Evolutionary conservation across 2,888 invertebrate species (phyloP), one percentile per base, ranked within the genome.

Genomic region (Papilio elwesi): DNA sequence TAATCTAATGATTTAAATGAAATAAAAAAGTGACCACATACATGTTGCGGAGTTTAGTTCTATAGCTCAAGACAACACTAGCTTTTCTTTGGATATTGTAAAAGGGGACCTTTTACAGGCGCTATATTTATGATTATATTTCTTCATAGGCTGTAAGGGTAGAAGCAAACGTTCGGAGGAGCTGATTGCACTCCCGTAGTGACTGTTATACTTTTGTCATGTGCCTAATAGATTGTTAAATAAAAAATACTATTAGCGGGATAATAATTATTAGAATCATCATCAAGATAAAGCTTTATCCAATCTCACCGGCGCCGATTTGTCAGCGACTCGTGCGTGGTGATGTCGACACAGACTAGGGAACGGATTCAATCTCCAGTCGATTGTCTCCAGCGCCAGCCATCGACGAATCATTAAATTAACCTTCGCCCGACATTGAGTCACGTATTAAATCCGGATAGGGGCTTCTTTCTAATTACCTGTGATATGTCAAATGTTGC

Each of bases 401-500:
- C 77, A 78, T 78, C 80, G 80, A 74, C 81, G 76, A 87, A 84
- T 87, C 87, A 87, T 87, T 87, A 86, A 82, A 86, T 83, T 85
- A 84, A 85, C 43, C 81, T 84, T 80, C 74, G 78, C 76, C 78
- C 79, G 83, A 86, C 84, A 91, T 91, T 87, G 86, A 92, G 87
- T 92, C 92, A 92, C 92, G 92, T 92, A 89, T 87, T 85, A 82
- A 85, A 88, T 87, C 87, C 79, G 83, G 83, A 87, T 85, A 86
- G 26, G 53, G 82, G 83, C 86, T 84, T 91, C 90, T 90, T 91
- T 91, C 87, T 92, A 92, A 92, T 91, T 90, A 91, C 89, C 86
- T 83, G 85, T 86, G 89, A 91, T 88, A 89, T 92, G 92, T 92
- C 92, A 92, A 91, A 88, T 80, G 47, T 52, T 55, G 64, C 38